Evolutionary conservation across 1,140 invertebrate species (phyloP), one percentile per base, ranked within the genome.

Genomic region (Saccostrea glomerata): DNA sequence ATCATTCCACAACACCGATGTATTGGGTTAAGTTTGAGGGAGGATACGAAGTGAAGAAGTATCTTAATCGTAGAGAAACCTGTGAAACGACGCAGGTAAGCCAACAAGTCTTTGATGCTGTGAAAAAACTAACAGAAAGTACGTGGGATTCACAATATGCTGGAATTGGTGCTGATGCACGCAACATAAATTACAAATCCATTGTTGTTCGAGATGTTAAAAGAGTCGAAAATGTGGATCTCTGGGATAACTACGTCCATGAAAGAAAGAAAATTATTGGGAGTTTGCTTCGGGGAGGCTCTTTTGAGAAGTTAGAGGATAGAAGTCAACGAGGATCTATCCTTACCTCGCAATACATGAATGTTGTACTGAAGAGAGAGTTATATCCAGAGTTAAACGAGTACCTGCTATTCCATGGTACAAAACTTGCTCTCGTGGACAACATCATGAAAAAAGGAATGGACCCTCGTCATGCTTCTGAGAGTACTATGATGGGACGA

Each of bases 371-470:
- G n/a, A 86, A 56, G 47, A 13, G 23, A 12, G 87, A 87, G 4
- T 47, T 87, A 40, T 87, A 84, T n/a, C 58, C 73, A 56, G 90
- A 92, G 77, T 58, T 92, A 5, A 92, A 92, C 85, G 92, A 92
- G 83, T 88, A 90, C 70, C 91, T 91, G 56, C 55, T 91, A 54
- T 92, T 92, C 60, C 92, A 92, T 89, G 92, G 91, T 20, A 91
- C 92, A 23, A 89, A 87, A 83, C 36, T 20, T 17, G 70, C 66
- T 0, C 40, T 40, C 20, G 60, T 90, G 12, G 58, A 88, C 3
- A 77, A 58, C 0, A 92, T 92, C 23, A 58, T 84, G 66, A 15
- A n/a, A 9, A 54, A 87, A 63, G 91, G 92, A 0, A 40, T 91
- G 1, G 91, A 91, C 73, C 63, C 63, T 36, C 84, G 90, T 2